Percentiles rank a stretch among this genome's conserved stretches.
Evolutionary conservation across 2,113 vertebrate genomes (phyloP).

Genomic region (Tychaedon coryphoeus): DNA sequence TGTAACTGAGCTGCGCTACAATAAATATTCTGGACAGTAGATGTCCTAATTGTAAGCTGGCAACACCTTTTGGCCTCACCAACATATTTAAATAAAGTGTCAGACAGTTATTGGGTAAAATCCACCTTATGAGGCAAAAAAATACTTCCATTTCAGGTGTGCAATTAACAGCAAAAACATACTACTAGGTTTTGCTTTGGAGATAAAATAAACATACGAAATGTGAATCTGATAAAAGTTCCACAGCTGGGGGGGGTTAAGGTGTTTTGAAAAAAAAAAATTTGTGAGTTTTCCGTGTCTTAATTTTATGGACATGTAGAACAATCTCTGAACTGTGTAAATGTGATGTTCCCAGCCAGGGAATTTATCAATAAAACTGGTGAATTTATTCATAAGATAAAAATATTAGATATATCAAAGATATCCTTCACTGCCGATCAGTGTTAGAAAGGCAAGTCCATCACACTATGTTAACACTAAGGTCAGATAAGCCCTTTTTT

Average conservation of each 20-base stretch:
- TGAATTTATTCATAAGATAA: not conserved
- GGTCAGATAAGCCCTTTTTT: not conserved
- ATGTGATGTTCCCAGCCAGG: not conserved
- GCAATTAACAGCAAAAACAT: not conserved
- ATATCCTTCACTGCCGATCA: not conserved
- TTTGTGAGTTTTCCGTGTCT: not conserved
- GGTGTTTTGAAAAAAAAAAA: not conserved
- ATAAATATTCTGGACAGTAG: slow-evolving; percentile 38
- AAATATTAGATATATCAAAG: not conserved
- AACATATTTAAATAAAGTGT: not conserved
- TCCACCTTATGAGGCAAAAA: not conserved
- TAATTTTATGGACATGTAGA: not conserved
- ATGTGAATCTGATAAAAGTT: not conserved
- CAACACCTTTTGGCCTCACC: not conserved
- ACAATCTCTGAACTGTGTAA: not conserved
- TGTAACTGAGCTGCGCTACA: not conserved
- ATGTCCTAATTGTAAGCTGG: slow-evolving; percentile 10
- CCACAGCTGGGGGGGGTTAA: accelerated
- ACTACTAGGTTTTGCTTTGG: not conserved
- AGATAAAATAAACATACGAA: not conserved
- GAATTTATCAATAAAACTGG: not conserved
- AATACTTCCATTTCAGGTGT: not conserved
- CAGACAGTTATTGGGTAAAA: not conserved
- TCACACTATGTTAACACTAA: not conserved
- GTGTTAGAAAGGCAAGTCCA: not conserved